Conservation (phyloP, 2,888 invertebrate genomes). For the Caenorhabditis imperialis region DNA sequence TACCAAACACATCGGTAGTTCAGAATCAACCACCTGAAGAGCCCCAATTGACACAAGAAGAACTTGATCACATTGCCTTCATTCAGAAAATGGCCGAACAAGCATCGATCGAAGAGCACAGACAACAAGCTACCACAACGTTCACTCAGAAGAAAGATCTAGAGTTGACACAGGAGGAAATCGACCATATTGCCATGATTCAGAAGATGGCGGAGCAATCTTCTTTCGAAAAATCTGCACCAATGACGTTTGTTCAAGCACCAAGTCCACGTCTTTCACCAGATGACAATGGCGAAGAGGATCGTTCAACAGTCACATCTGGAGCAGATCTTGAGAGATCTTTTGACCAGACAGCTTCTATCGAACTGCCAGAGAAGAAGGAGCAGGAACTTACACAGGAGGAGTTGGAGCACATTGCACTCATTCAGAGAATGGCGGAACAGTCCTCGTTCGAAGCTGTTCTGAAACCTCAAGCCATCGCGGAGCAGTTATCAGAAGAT, state of each 20-base stretch:
- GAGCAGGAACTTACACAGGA: conserved; percentile 31
- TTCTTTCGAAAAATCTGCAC: conserved; percentile 23
- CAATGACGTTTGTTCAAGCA: neutral
- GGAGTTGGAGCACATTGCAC: conserved; percentile 38
- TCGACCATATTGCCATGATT: conserved; percentile 58
- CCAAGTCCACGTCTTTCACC: neutral
- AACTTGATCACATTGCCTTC: conserved; percentile 45
- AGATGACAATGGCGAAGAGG: conserved; percentile 8
- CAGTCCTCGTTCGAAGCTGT: conserved; percentile 20
- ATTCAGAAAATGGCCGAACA: conserved; percentile 47
- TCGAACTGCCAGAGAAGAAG: neutral
- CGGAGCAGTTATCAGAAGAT: conserved; percentile 22
- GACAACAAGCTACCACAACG: too few relatives aligned
- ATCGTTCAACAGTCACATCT: conserved; percentile 16
- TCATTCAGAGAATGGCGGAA: conserved; percentile 17
- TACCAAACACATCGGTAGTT: too few relatives aligned
- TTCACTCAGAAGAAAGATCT: neutral
- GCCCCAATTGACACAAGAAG: conserved; percentile 51
- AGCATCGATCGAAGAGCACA: conserved; percentile 29
- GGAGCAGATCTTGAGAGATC: conserved; percentile 13
- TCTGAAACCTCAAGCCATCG: neutral
- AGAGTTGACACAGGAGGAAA: conserved; percentile 58
- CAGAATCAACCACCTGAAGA: conserved; percentile 9
- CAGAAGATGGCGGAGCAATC: conserved; percentile 54
- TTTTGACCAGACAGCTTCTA: conserved; percentile 2